phyloP scores from a whole-genome alignment of 1,140 invertebrate genomes.

The Acromyrmex echinatior region DNA sequence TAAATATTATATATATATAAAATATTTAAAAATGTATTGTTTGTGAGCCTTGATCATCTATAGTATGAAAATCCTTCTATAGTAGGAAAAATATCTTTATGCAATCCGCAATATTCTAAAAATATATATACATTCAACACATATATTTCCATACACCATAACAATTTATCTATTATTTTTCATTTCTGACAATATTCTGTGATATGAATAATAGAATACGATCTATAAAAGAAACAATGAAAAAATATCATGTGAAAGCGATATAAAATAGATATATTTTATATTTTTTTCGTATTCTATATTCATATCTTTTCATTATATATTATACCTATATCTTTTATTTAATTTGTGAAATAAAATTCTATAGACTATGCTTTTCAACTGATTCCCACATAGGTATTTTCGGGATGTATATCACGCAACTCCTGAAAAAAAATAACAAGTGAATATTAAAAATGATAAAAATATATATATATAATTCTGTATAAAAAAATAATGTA shows the following conservation, averaged over 20 bases:
- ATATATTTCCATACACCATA: slow-evolving; percentile 16
- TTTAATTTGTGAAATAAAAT: no score
- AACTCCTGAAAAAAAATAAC: slow-evolving; percentile 79
- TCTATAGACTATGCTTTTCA: slow-evolving; percentile 65
- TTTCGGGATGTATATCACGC: slow-evolving; percentile 69
- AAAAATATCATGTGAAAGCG: neutral
- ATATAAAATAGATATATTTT: neutral
- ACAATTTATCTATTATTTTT: slow-evolving; percentile 13
- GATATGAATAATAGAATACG: slow-evolving; percentile 21
- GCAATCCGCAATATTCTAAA: neutral
- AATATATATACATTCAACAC: slow-evolving; percentile 3
- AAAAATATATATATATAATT: neutral
- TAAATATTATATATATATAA: neutral
- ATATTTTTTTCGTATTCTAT: slow-evolving; percentile 20
- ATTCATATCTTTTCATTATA: slow-evolving; percentile 13
- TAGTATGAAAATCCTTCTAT: neutral
- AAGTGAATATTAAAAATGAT: neutral
- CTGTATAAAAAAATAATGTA: no score
- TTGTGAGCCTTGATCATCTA: neutral
- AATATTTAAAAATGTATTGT: neutral
- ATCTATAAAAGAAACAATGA: neutral
- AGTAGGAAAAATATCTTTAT: slow-evolving; percentile 29
- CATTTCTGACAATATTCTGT: slow-evolving; percentile 12
- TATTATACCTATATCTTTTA: neutral
- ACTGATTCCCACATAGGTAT: slow-evolving; percentile 78